Evolutionary conservation across 2,888 invertebrate species (phyloP), one percentile per base, ranked within the genome.

Genomic region (Cepaea hortensis): DNA sequence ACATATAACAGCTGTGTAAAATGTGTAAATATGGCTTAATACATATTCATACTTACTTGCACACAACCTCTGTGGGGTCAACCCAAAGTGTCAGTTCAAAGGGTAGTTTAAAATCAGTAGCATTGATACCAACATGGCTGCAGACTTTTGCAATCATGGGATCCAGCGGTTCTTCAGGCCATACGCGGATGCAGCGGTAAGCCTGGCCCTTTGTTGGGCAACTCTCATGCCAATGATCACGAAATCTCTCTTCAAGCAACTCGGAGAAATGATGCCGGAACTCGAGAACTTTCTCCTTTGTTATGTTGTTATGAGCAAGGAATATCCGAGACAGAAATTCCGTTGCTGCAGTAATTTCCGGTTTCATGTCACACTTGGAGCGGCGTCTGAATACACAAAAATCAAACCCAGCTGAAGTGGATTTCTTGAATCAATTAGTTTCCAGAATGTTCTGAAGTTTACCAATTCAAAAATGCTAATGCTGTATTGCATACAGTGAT

Each of bases 291-390:
- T 96, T 95, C 83, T 94, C 92, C 72, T 91, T 72, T 1, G 80
- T 55, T 6, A 86, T 75, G 55, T 79, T 73, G 95, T 96, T 96
- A 95, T 95, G 96, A 95, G 96, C 96, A 95, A 96, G 96, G 92
- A 96, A 96, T 93, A 96, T 96, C 94, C 96, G 96, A 93, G 96
- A 95, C 94, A 96, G 88, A 90, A 95, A 94, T 85, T 92, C 91
- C 93, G 96, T 96, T 92, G 96, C 96, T 91, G 96, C 96, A 93
- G 96, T 95, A 94, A 96, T 96, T 95, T 96, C 96, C 95, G 96
- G 96, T 95, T 96, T 96, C 96, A 96, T 96, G 73, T 87, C 87
- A 86, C 86, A n/a, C 46, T 68, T 65, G 81, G 65, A 62, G 72
- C 11, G 13, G 9, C 35, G 70, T 79, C 72, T 11, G 61, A 61